These are phyloP conservation scores for Pterocles burchelli DNA, from an alignment of 2,113 vertebrate genomes.

Conservation along the genomic window DNA sequence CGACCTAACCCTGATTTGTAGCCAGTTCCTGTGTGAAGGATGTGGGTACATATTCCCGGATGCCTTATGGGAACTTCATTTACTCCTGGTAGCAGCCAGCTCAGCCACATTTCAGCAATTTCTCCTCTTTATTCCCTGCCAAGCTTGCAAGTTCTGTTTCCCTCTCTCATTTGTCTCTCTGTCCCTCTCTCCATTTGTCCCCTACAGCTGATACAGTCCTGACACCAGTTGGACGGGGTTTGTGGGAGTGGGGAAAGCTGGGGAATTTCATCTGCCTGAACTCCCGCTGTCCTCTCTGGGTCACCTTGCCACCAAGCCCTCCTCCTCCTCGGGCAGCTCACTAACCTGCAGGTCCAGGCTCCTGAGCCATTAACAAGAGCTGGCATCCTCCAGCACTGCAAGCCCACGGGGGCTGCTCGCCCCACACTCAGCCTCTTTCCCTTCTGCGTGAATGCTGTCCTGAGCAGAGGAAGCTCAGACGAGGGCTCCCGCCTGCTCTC, in stretches of 20 bases:
- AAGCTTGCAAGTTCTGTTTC: background rate
- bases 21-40: background rate
- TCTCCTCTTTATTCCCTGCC: background rate
- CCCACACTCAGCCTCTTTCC: background rate
- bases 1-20: background rate
- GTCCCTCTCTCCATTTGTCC: background rate
- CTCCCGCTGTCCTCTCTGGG: background rate
- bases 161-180: background rate
- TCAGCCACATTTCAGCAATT: conserved; percentile 7
- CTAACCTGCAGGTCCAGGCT: background rate
- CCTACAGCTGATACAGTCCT: background rate
- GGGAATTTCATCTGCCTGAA: background rate
- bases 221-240: background rate
- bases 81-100: conserved; percentile 16
- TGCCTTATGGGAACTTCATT: background rate
- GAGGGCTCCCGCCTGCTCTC: background rate
- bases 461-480: background rate
- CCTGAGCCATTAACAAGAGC: background rate
- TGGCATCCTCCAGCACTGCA: background rate
- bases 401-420: background rate
- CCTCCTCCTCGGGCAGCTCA: background rate
- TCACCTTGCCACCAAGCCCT: background rate
- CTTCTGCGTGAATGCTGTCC: background rate
- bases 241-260: background rate
- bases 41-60: background rate